Percentiles rank a stretch among this genome's conserved stretches.
These are phyloP conservation scores for Apamea crenata DNA, from an alignment of 2,888 invertebrate genomes.

Conservation along the genomic window DNA sequence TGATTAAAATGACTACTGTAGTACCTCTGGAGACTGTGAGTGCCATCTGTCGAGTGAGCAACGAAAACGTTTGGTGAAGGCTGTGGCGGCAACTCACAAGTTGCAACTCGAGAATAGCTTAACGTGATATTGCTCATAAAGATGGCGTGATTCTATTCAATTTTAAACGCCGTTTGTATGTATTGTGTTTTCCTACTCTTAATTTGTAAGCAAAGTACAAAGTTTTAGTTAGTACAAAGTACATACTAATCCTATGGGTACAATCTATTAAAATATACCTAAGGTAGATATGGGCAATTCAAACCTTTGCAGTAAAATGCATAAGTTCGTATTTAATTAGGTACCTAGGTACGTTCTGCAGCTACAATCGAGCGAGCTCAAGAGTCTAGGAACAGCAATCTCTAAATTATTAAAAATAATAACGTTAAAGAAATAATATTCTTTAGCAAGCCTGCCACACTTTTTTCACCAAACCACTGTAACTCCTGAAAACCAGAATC, in stretches of 20 bases:
- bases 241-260: not conserved
- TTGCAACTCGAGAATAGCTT: not conserved
- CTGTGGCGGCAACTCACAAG: not conserved
- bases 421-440: not conserved
- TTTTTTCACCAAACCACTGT: not conserved
- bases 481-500: not conserved
- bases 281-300: not conserved
- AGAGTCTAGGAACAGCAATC: too few relatives aligned
- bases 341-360: not conserved
- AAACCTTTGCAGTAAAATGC: not conserved
- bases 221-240: not conserved
- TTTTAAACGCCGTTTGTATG: not conserved
- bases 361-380: not conserved
- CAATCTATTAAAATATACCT: not conserved
- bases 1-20: not conserved
- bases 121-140: not conserved
- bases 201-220: too few relatives aligned
- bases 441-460: not conserved
- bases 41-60: constrained; percentile 31
- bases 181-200: not conserved
- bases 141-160: constrained; percentile 31
- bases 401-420: not conserved
- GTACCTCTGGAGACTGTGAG: not conserved
- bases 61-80: not conserved
- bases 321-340: not conserved